Percentiles rank a stretch among this genome's conserved stretches.
Evolutionary conservation across 2,888 invertebrate species (phyloP).

Genomic region (Sycophila texana): DNA sequence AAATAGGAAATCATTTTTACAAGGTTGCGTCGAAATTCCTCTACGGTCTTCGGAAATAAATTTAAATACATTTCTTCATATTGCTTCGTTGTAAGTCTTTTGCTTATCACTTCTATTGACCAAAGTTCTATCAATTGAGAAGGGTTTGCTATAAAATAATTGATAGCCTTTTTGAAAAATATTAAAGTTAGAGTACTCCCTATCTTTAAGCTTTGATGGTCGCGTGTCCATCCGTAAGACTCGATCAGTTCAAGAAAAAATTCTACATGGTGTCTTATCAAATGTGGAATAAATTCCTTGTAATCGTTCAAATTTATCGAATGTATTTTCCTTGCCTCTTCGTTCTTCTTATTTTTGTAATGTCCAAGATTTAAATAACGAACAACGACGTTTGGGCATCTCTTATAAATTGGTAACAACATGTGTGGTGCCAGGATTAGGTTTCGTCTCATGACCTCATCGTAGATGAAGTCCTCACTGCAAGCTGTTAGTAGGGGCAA

Average conservation of each 20-base stretch:
- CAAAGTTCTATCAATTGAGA: neutral
- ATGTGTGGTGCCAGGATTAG: constrained; percentile 55
- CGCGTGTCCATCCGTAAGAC: neutral
- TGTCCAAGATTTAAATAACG: constrained; percentile 63
- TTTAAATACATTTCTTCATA: neutral
- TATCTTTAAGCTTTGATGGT: neutral
- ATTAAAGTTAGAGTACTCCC: neutral
- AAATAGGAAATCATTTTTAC: constrained; percentile 52
- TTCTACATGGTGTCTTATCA: neutral
- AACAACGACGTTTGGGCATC: constrained; percentile 63
- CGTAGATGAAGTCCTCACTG: constrained; percentile 62
- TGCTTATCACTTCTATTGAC: neutral
- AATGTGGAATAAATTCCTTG: neutral
- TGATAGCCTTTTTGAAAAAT: neutral
- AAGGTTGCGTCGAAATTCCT: neutral
- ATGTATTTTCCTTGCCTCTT: neutral
- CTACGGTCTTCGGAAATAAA: neutral
- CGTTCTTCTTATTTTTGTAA: neutral
- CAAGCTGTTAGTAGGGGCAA: constrained; percentile 65
- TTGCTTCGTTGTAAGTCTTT: neutral
- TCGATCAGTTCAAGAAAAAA: constrained; percentile 34
- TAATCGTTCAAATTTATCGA: neutral
- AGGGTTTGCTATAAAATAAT: neutral
- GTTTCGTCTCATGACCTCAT: constrained; percentile 51
- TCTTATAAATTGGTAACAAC: constrained; percentile 59